Evolutionary conservation across 30 jellyfish, hydroid and myxozoan genomes (phyloP).

Genomic region (Aurelia sp.): DNA sequence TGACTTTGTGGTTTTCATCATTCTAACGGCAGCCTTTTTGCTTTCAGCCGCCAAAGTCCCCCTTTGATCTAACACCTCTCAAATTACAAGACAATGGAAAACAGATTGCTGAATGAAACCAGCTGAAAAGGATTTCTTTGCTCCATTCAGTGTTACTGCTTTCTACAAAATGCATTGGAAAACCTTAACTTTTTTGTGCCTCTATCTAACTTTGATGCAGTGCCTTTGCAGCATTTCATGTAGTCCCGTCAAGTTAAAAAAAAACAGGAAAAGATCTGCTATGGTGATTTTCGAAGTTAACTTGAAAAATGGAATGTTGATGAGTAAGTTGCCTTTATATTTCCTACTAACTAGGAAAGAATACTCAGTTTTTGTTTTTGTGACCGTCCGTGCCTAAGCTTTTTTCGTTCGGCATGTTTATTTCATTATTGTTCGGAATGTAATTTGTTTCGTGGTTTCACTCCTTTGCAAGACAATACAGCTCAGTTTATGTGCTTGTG

Average conservation of each 20-base stretch:
- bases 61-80: neutral
- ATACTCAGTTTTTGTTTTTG: no score
- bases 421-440: no score
- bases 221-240: neutral
- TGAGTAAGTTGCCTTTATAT: slow-evolving; percentile 14
- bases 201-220: neutral
- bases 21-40: no score
- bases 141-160: no score
- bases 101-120: neutral
- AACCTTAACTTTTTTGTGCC: no score
- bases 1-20: no score
- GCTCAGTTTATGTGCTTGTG: no score
- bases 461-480: no score
- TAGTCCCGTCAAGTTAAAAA: neutral
- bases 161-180: neutral
- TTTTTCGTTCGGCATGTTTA: no score
- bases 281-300: slow-evolving; percentile 27
- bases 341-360: neutral
- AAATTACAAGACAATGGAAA: neutral
- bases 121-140: no score
- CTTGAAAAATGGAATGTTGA: slow-evolving; percentile 23
- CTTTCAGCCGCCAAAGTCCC: neutral
- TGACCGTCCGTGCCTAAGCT: no score
- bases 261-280: slow-evolving; percentile 1
- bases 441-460: no score